Evolutionary conservation across 35 echinoderm and acorn worm species (phyloP), one percentile per base, ranked within the genome.

Genomic region (Lytechinus pictus): DNA sequence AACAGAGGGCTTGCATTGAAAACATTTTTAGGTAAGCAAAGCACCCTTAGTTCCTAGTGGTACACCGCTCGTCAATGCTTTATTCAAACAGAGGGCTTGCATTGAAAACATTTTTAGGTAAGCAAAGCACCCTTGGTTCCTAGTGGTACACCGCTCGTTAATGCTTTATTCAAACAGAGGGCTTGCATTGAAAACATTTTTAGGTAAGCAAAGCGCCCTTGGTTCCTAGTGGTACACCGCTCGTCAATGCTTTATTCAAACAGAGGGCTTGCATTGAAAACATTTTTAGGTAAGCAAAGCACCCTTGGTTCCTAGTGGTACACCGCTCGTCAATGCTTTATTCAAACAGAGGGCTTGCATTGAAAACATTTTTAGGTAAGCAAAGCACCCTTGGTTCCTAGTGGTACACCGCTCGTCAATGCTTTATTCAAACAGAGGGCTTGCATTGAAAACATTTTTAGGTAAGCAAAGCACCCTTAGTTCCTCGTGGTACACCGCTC

Each of bases 101-200:
- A 97, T 99, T 19, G 98, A 99, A 90, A 99, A 99, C 87, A 97
- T 99, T n/a, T 99, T 99, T 95, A 97, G 97, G 98, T 99, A 92
- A 96, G 96, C 10, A 71, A 24, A 11, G 0, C 33, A 44, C 33
- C 33, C 33, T 44, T 44, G 33, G 33, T 52, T 6, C 89, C 28
- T 44, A 87, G 2, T 33, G 10, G 11, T 56, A 33, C 10, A 9
- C 1, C 54, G 51, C 24, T 6, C 11, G 10, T 8, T 12, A 9
- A 24, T 27, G 54, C 9, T 54, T 9, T 79, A 71, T 24, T 53
- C 8, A 5, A 53, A 52, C 11, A 94, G 19, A 14, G 9, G 28
- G 14, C 10, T 7, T 0, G 55, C 8, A 21, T n/a, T n/a, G 9
- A 9, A 28, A 94, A 60, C 33, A 44, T 44, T 1, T 44, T 44